Percentiles rank a stretch among this genome's conserved stretches.
These are phyloP conservation scores for Macropus fuliginosus DNA, from an alignment of 2,797 vertebrate genomes.

Conservation along the genomic window DNA sequence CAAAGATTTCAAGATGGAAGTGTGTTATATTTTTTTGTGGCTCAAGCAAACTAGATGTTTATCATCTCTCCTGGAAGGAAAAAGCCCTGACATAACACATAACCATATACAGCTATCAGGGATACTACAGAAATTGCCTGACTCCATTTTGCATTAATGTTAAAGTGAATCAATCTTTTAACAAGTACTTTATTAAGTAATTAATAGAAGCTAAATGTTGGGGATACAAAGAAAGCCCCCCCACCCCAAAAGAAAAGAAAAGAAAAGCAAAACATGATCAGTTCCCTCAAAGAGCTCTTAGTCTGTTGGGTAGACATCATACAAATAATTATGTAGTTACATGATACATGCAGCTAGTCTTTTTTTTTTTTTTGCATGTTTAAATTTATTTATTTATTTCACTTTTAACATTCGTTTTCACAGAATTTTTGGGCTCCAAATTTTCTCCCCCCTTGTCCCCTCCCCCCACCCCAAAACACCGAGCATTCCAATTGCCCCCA, in stretches of 20 bases:
- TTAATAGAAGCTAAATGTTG: background rate
- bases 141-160: background rate
- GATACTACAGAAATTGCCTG: background rate
- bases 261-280: too few species aligned
- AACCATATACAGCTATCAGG: background rate
- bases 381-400: too few species aligned
- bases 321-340: background rate
- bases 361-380: too few species aligned
- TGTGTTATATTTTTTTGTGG: background rate
- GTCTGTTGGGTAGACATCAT: background rate
- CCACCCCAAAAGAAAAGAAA: background rate
- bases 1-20: background rate
- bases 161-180: background rate
- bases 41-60: background rate
- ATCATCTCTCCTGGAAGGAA: background rate
- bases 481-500: too few species aligned
- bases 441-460: too few species aligned
- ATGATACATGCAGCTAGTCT: too few species aligned
- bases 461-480: too few species aligned
- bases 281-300: background rate
- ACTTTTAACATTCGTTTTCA: too few species aligned
- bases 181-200: background rate
- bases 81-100: background rate
- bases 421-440: too few species aligned
- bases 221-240: background rate